Conservation (phyloP, 1,140 invertebrate species). For the Zaprionus capensis region DNA sequence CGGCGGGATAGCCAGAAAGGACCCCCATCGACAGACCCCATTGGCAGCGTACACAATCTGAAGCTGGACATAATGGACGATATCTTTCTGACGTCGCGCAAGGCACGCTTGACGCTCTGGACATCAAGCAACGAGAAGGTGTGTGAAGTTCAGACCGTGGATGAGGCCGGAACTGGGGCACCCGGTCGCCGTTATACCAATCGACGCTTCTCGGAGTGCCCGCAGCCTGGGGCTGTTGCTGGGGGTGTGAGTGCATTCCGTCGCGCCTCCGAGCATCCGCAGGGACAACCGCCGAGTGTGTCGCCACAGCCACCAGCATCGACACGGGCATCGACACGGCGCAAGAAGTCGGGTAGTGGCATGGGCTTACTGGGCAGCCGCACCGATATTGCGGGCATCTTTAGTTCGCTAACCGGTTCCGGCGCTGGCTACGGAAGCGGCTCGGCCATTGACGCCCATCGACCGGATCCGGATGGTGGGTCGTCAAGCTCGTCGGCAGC, state of each 20-base stretch:
- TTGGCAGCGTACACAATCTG: slow-evolving; percentile 91
- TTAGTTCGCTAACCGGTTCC: slow-evolving; percentile 89
- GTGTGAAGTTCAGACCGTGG: slow-evolving; percentile 91
- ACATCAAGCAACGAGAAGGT: slow-evolving; percentile 91
- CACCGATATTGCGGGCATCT: slow-evolving; percentile 89
- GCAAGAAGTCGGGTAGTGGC: slow-evolving; percentile 82
- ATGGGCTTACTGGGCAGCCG: slow-evolving; percentile 89
- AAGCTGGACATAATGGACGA: slow-evolving; percentile 94
- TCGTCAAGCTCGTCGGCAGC: slow-evolving; percentile 62
- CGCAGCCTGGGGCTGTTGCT: slow-evolving; percentile 70
- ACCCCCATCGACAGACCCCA: slow-evolving; percentile 88
- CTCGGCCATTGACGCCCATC: slow-evolving; percentile 91
- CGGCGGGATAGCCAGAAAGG: slow-evolving; percentile 84
- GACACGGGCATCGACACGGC: slow-evolving; percentile 68
- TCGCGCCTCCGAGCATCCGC: slow-evolving; percentile 88
- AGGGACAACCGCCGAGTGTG: slow-evolving; percentile 65
- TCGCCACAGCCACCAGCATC: slow-evolving; percentile 83
- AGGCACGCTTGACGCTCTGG: slow-evolving; percentile 91
- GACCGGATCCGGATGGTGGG: slow-evolving; percentile 84
- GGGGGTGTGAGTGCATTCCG: slow-evolving; percentile 85
- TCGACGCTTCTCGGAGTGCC: slow-evolving; percentile 90
- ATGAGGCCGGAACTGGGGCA: slow-evolving; percentile 86
- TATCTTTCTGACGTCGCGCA: slow-evolving; percentile 90
- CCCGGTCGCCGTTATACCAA: slow-evolving; percentile 86
- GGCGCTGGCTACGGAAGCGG: slow-evolving; percentile 86